Evolutionary conservation across 2,113 vertebrate genomes (phyloP).

Genomic region (Calyptommatus sinebrachiatus): DNA sequence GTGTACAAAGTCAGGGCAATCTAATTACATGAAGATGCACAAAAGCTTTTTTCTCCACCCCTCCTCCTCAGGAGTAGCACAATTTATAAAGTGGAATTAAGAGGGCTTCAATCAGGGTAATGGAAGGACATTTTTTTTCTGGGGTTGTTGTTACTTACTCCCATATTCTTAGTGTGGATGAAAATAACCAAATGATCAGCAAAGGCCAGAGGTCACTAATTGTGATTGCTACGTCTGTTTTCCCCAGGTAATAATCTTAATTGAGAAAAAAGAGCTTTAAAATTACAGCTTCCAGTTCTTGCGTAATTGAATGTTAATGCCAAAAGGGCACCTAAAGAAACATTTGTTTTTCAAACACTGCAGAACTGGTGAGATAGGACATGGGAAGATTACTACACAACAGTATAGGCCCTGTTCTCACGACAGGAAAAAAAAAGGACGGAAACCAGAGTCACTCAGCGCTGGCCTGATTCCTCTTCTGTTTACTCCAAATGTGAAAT

Average conservation of each 20-base stretch:
- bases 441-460: no score
- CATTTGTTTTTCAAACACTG: slow-evolving; percentile 21
- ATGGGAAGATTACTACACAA: not conserved
- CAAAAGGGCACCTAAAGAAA: slow-evolving; percentile 12
- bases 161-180: slow-evolving; percentile 3
- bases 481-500: not conserved
- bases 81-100: slow-evolving; percentile 37
- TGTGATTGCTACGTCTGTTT: slow-evolving; percentile 35
- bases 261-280: slow-evolving; percentile 31
- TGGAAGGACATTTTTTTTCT: slow-evolving; percentile 4
- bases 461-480: no score
- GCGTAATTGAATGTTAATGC: slow-evolving; percentile 31
- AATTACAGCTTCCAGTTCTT: slow-evolving; percentile 12
- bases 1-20: slow-evolving; percentile 5
- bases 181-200: slow-evolving; percentile 41
- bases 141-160: not conserved
- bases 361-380: not conserved
- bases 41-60: slow-evolving; percentile 20
- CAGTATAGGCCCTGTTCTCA: no score
- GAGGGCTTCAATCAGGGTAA: slow-evolving; percentile 18
- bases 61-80: slow-evolving; percentile 9
- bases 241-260: slow-evolving; percentile 40
- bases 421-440: no score
- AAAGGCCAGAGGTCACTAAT: slow-evolving; percentile 37
- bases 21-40: slow-evolving; percentile 14